Evolutionary conservation across 1,140 invertebrate species (phyloP), one percentile per base, ranked within the genome.

Genomic region (Hormaphis cornu): DNA sequence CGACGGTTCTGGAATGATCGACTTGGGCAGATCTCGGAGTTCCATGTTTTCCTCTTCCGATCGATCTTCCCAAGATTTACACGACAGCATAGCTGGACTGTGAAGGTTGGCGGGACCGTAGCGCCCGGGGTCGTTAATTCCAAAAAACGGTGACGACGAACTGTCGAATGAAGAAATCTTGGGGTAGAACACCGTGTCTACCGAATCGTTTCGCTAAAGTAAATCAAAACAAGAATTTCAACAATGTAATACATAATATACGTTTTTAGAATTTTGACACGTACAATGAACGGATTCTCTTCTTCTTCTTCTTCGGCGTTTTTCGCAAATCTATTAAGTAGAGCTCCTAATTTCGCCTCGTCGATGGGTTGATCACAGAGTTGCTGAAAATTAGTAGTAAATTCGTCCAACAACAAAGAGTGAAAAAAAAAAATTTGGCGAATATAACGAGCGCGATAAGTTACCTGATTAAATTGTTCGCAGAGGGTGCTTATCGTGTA

Each of bases 31-130:
- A 16, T 85, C 82, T 56, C 81, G 79, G 7, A 84, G 72, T 73
- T 85, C 83, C 7, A 82, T 72, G 2, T 80, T 79, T 73, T 85
- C 84, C 70, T 82, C 80, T 71, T 83, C 80, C 3, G 82, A 82
- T 12, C 81, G 80, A 42, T 85, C 82, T 61, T 85, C 83, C 83
- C 83, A 84, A 4, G 82, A 83, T 16, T 79, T 71, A 48, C 50
- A 50, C 7, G 44, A 33, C 4, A 46, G n/a, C 10, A 66, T 8
- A 2, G n/a, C 12, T 10, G 44, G 28, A 18, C 24, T 48, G 5
- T 22, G 10, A n/a, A 16, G 14, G 30, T 46, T 44, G 12, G 58
- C n/a, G n/a, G n/a, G 12, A 6, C 24, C 14, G 4, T n/a, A 22
- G 35, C 18, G 18, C 1, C 12, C 35, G 0, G n/a, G 14, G 2